A percentile compares a stretch with the other conserved stretches of the same genome.
phyloP scores from a whole-genome alignment of 2,113 vertebrate genomes.

The Etheostoma cragini region DNA sequence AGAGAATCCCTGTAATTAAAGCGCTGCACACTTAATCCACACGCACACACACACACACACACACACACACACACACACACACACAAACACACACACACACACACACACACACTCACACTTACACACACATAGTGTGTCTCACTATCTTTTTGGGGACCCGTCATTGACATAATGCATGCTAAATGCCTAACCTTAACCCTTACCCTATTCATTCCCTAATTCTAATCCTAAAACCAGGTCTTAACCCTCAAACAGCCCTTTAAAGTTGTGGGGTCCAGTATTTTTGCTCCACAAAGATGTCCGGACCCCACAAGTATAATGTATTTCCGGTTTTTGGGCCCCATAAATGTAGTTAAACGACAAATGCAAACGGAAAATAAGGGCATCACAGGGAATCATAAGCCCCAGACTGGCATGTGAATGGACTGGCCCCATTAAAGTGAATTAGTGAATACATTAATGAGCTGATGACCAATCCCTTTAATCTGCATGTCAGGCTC shows the following conservation, averaged over 20 bases:
- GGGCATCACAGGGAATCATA: slow-evolving; percentile 43
- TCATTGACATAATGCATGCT: too few relatives aligned
- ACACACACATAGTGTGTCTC: too few relatives aligned
- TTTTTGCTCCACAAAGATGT: too few relatives aligned
- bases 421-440: slow-evolving; percentile 35
- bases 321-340: too few relatives aligned
- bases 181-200: too few relatives aligned
- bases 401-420: slow-evolving; percentile 39
- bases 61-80: slow-evolving; percentile 22
- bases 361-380: not conserved
- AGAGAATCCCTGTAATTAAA: slow-evolving; percentile 69
- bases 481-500: slow-evolving; percentile 12
- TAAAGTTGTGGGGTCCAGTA: too few relatives aligned
- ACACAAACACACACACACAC: slow-evolving; percentile 37
- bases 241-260: too few relatives aligned
- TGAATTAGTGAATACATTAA: slow-evolving; percentile 63
- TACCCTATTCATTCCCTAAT: too few relatives aligned
- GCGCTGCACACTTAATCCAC: slow-evolving; percentile 54
- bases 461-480: slow-evolving; percentile 21
- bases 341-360: not conserved
- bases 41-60: slow-evolving; percentile 17
- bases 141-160: too few relatives aligned
- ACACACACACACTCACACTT: slow-evolving; percentile 14
- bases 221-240: too few relatives aligned
- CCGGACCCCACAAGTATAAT: too few relatives aligned